These are phyloP conservation scores for Abramis brama DNA, from an alignment of 2,113 vertebrate species.

Conservation along the genomic window DNA sequence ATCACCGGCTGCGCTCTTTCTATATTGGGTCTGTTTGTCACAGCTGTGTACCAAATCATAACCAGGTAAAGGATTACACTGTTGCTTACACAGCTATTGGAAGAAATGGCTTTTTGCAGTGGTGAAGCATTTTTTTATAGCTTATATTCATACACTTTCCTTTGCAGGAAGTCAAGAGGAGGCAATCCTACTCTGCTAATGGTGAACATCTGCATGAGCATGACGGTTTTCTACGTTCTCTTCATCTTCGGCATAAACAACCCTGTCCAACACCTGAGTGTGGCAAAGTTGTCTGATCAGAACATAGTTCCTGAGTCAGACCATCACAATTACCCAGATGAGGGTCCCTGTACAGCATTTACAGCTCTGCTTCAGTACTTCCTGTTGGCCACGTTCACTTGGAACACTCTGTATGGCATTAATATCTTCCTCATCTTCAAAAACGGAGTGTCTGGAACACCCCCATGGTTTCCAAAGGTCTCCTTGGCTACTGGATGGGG, in stretches of 20 bases:
- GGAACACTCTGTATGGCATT: slow-evolving; percentile 67
- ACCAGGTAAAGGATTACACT: slow-evolving; percentile 55
- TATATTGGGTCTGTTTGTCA: slow-evolving; percentile 61
- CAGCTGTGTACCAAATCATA: slow-evolving; percentile 61
- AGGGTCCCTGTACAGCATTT: slow-evolving; percentile 48
- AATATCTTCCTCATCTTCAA: slow-evolving; percentile 69
- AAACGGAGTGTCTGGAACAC: slow-evolving; percentile 60
- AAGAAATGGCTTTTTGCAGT: too few relatives aligned
- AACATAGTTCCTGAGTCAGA: slow-evolving; percentile 52
- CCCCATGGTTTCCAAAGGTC: slow-evolving; percentile 54
- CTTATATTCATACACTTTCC: not conserved
- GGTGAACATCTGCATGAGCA: slow-evolving; percentile 71
- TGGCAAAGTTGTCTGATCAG: fast-evolving
- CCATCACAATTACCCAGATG: fast-evolving
- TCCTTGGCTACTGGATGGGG: slow-evolving; percentile 65
- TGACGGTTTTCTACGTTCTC: slow-evolving; percentile 78
- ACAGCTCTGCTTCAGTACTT: slow-evolving; percentile 74
- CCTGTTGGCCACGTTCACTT: slow-evolving; percentile 72
- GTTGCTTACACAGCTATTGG: not conserved
- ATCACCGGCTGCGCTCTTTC: slow-evolving; percentile 63
- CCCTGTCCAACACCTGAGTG: not conserved
- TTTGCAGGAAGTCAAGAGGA: slow-evolving; percentile 64
- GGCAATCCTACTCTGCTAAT: slow-evolving; percentile 64
- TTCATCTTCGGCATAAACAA: slow-evolving; percentile 77
- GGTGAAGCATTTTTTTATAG: not conserved